Conservation (phyloP, 2,888 invertebrate genomes). For the Melanargia galathea region DNA sequence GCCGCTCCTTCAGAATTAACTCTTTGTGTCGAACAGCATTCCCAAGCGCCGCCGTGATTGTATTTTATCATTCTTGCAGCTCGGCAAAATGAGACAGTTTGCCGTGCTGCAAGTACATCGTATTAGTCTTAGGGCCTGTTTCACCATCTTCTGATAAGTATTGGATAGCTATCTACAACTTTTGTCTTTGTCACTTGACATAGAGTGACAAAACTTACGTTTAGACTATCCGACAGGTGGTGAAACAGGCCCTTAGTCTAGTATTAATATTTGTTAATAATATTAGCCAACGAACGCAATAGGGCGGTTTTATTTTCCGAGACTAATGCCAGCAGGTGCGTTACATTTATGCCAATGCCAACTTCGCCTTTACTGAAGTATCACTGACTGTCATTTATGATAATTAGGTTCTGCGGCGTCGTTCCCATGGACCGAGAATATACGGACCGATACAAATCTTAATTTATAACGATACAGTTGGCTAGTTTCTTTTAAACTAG, state of each 20-base stretch:
- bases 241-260: too few species aligned
- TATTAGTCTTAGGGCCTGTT: too few species aligned
- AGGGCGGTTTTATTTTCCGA: conserved; percentile 22
- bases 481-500: background rate
- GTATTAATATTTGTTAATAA: conserved; percentile 8
- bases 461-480: background rate
- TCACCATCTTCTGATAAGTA: too few species aligned
- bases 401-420: conserved; percentile 20
- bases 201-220: too few species aligned
- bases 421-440: conserved; percentile 25
- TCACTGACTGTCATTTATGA: conserved; percentile 26
- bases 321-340: conserved; percentile 29
- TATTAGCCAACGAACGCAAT: conserved; percentile 15
- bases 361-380: conserved; percentile 22
- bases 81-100: background rate
- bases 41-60: conserved; percentile 3
- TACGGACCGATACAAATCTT: conserved; percentile 16
- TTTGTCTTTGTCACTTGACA: too few species aligned
- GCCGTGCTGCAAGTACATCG: too few species aligned
- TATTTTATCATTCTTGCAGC: conserved; percentile 7
- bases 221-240: too few species aligned
- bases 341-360: conserved; percentile 28
- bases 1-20: conserved; percentile 13
- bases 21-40: conserved; percentile 9
- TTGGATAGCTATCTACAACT: too few species aligned